Conservation (phyloP, 1,140 invertebrate genomes). For the Coelopa frigida region DNA sequence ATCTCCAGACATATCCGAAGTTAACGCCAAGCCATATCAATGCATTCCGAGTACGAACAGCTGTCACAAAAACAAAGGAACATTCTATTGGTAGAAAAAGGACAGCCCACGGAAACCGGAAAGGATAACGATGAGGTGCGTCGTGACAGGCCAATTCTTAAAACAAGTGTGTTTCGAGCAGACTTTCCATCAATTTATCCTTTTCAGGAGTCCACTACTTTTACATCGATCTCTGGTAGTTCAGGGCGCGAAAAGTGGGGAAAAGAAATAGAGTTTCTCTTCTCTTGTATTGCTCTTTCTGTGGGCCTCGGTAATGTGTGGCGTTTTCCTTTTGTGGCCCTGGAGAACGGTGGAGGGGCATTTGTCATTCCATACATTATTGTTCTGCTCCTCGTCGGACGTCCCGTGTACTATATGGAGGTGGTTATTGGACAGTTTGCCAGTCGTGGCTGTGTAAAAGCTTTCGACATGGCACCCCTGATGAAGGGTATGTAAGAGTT, state of each 20-base stretch:
- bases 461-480: constrained; percentile 45
- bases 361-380: constrained; percentile 73
- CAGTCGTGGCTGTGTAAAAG: constrained; percentile 53
- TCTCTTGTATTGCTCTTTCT: constrained; percentile 75
- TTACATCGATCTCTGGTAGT: not conserved
- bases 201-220: not conserved
- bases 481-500: constrained; percentile 47
- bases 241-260: constrained; percentile 56
- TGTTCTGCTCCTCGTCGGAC: constrained; percentile 67
- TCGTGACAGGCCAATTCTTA: no score
- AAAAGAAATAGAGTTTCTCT: constrained; percentile 69
- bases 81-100: constrained; percentile 3
- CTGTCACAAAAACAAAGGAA: constrained; percentile 4
- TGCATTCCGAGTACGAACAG: constrained; percentile 8
- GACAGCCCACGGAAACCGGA: not conserved
- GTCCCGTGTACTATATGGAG: constrained; percentile 80
- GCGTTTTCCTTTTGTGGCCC: constrained; percentile 71
- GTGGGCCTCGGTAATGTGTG: constrained; percentile 83
- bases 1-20: no score
- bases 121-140: no score
- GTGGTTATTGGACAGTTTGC: constrained; percentile 66
- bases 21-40: no score
- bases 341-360: constrained; percentile 69
- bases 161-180: not conserved
- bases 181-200: not conserved